These are phyloP conservation scores for Brachionus sp. DNA, from an alignment of 1,140 invertebrate genomes.

Conservation along the genomic window DNA sequence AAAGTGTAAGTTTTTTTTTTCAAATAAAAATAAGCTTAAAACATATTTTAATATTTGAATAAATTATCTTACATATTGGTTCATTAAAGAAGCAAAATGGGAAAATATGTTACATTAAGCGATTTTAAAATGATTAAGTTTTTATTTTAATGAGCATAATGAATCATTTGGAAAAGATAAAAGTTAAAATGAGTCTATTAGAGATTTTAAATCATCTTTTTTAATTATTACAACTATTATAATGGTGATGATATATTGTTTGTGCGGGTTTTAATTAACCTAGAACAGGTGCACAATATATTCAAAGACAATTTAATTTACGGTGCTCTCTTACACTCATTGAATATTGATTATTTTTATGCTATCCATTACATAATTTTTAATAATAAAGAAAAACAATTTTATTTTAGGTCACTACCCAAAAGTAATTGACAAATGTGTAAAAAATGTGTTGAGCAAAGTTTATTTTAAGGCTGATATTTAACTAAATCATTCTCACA, in stretches of 20 bases:
- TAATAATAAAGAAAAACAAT: background rate
- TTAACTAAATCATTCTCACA: conserved; percentile 1
- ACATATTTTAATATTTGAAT: background rate
- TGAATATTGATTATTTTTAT: background rate
- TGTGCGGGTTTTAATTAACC: background rate
- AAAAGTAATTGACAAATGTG: conserved; percentile 13
- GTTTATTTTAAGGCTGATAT: conserved; percentile 22
- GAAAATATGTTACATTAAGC: background rate
- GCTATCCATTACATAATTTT: background rate
- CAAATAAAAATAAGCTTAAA: too few relatives aligned
- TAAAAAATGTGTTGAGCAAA: conserved; percentile 31
- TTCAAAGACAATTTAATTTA: background rate
- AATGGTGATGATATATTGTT: background rate
- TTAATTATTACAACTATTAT: background rate
- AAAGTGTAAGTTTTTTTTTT: too few relatives aligned
- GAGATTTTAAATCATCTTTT: background rate
- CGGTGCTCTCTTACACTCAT: background rate
- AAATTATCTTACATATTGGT: background rate
- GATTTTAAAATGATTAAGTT: background rate
- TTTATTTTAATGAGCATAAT: background rate
- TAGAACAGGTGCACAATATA: background rate
- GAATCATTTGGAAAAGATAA: background rate
- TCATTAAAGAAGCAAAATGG: background rate
- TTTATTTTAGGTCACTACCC: background rate
- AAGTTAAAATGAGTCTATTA: background rate